Percentiles rank a stretch among this genome's conserved stretches.
phyloP scores from a whole-genome alignment of 2,888 invertebrate genomes.

The Plebejus melissa region DNA sequence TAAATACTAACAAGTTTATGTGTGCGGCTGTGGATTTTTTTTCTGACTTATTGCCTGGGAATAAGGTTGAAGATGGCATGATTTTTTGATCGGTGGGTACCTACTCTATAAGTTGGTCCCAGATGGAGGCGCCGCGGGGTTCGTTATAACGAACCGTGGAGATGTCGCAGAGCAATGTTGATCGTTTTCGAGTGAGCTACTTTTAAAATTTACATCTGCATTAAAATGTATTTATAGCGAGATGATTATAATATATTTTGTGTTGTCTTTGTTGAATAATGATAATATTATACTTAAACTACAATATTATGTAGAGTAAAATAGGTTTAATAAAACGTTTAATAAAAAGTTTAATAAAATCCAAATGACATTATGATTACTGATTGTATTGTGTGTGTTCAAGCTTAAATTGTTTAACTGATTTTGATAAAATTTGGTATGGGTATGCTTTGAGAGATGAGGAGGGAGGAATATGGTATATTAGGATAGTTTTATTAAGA shows the following conservation, averaged over 20 bases:
- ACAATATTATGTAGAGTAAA: not conserved
- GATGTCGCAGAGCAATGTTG: constrained; percentile 52
- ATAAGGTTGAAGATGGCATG: constrained; percentile 54
- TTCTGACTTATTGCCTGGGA: constrained; percentile 29
- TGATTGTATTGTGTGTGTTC: not conserved
- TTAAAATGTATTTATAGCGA: constrained; percentile 45
- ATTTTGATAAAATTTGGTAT: not conserved
- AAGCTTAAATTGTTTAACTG: not conserved
- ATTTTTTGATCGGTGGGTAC: constrained; percentile 43
- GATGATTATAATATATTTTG: constrained; percentile 2
- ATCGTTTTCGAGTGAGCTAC: constrained; percentile 49
- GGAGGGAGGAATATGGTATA: no score
- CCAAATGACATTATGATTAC: no score
- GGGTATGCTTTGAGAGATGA: no score
- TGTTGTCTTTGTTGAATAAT: not conserved
- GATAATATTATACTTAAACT: no score
- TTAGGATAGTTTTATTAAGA: not conserved
- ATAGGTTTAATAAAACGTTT: not conserved
- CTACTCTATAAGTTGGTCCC: constrained; percentile 49
- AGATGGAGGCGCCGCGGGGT: constrained; percentile 60
- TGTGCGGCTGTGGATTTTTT: constrained; percentile 33
- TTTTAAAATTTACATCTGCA: constrained; percentile 53
- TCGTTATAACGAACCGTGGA: constrained; percentile 61
- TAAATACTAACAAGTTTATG: constrained; percentile 47
- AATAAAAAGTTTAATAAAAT: no score